These are phyloP conservation scores for Megamerina dolium DNA, from an alignment of 2,888 invertebrate species.

Conservation along the genomic window DNA sequence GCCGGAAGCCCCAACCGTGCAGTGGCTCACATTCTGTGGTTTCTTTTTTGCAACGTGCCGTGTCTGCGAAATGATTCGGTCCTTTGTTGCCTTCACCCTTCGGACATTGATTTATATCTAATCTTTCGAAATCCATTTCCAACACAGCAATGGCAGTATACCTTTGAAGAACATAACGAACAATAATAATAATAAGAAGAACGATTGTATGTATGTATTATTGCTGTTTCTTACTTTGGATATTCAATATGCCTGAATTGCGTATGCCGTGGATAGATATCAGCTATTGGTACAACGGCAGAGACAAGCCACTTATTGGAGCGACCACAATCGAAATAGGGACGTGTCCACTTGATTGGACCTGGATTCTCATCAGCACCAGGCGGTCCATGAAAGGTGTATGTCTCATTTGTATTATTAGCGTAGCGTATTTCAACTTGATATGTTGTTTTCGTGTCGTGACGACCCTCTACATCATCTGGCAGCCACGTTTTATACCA, in stretches of 20 bases:
- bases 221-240: constrained; percentile 64
- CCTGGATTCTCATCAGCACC: constrained; percentile 87
- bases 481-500: constrained; percentile 93
- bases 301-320: constrained; percentile 94
- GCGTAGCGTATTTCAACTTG: constrained; percentile 90
- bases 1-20: constrained; percentile 90
- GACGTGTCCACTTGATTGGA: constrained; percentile 89
- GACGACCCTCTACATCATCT: constrained; percentile 72
- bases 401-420: constrained; percentile 93
- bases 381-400: constrained; percentile 89
- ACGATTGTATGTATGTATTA: not conserved
- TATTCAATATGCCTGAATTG: constrained; percentile 89
- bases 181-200: not conserved
- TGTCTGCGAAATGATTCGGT: constrained; percentile 83
- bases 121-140: constrained; percentile 93
- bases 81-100: constrained; percentile 78
- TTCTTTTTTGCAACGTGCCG: constrained; percentile 83
- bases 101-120: constrained; percentile 97
- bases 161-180: constrained; percentile 36
- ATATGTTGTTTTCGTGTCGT: constrained; percentile 89
- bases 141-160: constrained; percentile 88
- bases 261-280: constrained; percentile 90
- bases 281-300: constrained; percentile 90
- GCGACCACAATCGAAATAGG: constrained; percentile 93
- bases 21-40: constrained; percentile 95